A percentile compares a stretch with the other conserved stretches of the same genome.
Evolutionary conservation across 2,888 invertebrate genomes (phyloP).

Genomic region (Lapara coniferarum): DNA sequence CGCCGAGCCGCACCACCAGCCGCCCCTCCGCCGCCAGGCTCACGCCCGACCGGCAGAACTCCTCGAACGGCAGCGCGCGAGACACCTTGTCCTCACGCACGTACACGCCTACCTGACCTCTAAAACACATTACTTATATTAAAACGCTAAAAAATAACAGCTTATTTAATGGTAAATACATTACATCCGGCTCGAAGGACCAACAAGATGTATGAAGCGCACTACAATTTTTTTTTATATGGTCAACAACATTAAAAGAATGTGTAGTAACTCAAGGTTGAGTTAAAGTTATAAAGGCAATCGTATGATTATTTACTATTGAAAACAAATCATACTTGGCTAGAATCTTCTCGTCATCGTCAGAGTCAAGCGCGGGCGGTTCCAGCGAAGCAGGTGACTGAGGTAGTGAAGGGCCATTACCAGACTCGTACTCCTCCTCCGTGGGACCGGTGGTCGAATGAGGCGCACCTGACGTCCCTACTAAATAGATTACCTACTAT

Average conservation of each 20-base stretch:
- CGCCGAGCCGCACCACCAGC: conserved; percentile 92
- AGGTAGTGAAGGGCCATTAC: conserved; percentile 97
- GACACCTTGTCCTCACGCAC: conserved; percentile 71
- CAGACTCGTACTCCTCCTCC: conserved; percentile 97
- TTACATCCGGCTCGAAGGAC: no score
- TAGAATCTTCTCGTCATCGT: conserved; percentile 89
- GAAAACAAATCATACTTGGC: conserved; percentile 68
- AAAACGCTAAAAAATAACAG: no score
- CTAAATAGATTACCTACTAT: background rate
- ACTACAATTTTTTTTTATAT: no score
- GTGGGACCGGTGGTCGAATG: conserved; percentile 75
- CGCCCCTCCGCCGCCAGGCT: conserved; percentile 91
- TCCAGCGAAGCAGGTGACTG: conserved; percentile 96
- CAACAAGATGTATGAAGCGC: no score
- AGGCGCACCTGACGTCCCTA: conserved; percentile 44
- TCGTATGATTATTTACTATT: no score
- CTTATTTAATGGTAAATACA: no score
- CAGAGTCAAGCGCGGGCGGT: conserved; percentile 91
- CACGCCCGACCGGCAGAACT: conserved; percentile 88
- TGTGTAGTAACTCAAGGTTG: no score
- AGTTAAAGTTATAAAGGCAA: no score
- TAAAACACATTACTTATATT: conserved; percentile 53
- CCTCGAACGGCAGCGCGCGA: conserved; percentile 73
- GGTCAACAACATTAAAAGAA: no score
- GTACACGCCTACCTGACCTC: conserved; percentile 75